Percentiles rank a stretch among this genome's conserved stretches.
These are phyloP conservation scores for Calliopum simillimum DNA, from an alignment of 2,888 invertebrate species.

Conservation along the genomic window DNA sequence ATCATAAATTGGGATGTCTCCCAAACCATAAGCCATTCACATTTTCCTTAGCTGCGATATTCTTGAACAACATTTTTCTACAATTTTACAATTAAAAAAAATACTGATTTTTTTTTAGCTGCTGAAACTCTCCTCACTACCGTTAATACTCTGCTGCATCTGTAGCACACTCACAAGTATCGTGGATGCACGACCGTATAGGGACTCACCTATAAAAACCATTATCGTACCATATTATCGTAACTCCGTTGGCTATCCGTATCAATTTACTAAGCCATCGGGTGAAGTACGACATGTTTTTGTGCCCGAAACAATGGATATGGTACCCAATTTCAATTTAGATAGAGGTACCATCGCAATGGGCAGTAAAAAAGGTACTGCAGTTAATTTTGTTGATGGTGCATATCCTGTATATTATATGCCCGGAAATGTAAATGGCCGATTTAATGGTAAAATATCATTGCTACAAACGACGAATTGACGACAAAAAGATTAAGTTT, in stretches of 20 bases:
- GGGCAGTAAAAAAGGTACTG: constrained; percentile 42
- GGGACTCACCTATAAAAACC: constrained; percentile 48
- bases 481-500: neutral
- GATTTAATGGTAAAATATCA: constrained; percentile 54
- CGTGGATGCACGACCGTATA: constrained; percentile 33
- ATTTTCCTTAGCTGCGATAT: too few species aligned
- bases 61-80: too few species aligned
- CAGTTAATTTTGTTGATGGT: constrained; percentile 52
- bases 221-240: constrained; percentile 51
- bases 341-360: constrained; percentile 41
- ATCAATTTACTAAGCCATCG: constrained; percentile 36
- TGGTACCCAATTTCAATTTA: constrained; percentile 43
- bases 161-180: too few species aligned
- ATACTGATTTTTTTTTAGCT: neutral
- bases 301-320: constrained; percentile 44
- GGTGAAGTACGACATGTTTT: constrained; percentile 44
- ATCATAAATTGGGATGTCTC: too few species aligned
- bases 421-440: constrained; percentile 55
- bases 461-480: constrained; percentile 37
- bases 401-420: constrained; percentile 57
- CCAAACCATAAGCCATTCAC: too few species aligned
- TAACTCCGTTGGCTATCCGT: constrained; percentile 44
- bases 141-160: neutral
- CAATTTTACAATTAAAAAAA: neutral
- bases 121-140: neutral